Conservation (phyloP, 2,888 invertebrate genomes). For the Nycteola revayana region DNA sequence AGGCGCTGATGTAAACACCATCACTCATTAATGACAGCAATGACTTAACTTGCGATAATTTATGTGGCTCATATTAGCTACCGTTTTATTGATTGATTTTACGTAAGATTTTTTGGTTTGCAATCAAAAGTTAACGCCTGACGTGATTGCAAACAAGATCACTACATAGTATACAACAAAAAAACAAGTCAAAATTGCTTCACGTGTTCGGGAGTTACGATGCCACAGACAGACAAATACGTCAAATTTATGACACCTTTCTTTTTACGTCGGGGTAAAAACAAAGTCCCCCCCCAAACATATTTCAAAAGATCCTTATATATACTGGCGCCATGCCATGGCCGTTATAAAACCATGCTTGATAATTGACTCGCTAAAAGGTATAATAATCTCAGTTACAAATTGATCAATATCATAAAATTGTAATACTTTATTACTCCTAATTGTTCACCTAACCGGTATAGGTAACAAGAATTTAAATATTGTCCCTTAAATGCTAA, state of each 20-base stretch:
- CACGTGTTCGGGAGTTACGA: too few species aligned
- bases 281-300: too few species aligned
- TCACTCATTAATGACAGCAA: neutral
- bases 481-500: neutral
- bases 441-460: conserved; percentile 33
- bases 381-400: conserved; percentile 24
- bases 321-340: conserved; percentile 21
- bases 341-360: conserved; percentile 26
- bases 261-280: too few species aligned
- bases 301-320: too few species aligned
- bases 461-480: neutral
- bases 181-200: too few species aligned
- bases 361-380: conserved; percentile 27
- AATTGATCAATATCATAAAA: conserved; percentile 31
- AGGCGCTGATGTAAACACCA: conserved; percentile 10
- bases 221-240: too few species aligned
- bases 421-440: conserved; percentile 39
- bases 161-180: too few species aligned
- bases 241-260: too few species aligned
- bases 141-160: too few species aligned
- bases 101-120: too few species aligned
- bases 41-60: neutral
- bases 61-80: neutral
- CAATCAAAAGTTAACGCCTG: too few species aligned
- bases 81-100: neutral